Base-by-base conservation (phyloP, 1,140 invertebrate species). In the Phymastichus coffea region DNA sequence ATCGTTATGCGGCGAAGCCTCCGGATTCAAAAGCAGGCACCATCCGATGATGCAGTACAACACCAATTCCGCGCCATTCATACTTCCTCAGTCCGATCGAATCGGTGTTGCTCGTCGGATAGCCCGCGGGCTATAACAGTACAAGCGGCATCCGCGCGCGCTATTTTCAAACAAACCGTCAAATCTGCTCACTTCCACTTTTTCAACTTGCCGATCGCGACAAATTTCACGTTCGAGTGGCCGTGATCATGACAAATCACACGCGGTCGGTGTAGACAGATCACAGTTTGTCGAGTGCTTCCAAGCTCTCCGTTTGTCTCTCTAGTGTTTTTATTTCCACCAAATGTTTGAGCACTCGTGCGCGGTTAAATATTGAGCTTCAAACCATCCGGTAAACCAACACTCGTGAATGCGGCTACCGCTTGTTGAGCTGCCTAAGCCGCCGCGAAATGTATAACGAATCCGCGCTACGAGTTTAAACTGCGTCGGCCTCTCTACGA, bases 1-100 rank as follows among this genome's bases (percentile, higher is more conserved):
- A 12, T 40, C 15, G 28, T 6, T n/a, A 6, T 4, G n/a, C 37
- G 53, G 15, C 3, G 26, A 30, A 3, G 55, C 17, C 17, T 28
- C 46, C 1, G n/a, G 6, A 6, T 25, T 20, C 8, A 12, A 30
- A 15, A 2, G 33, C 35, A 17, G n/a, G 17, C 8, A 12, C 1
- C 54, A 26, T 4, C 20, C 12, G 37, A 57, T 40, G 55, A 48
- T 15, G 25, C 33, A 57, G 55, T 46, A 48, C 17, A 49, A 10
- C n/a, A 23, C 19, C 7, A 41, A 48, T 20, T 12, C 40, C n/a
- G 14, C 26, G 9, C 47, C 47, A 35, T 51, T 30, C 56, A 58
- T 58, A 58, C 17, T 56, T 46, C 9, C 28, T 37, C 8, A 17
- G 47, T n/a, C n/a, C n/a, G n/a, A n/a, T n/a, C n/a, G n/a, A n/a